Evolutionary conservation across 2,797 vertebrate genomes (phyloP).

Genomic region (Tachyglossus aculeatus): DNA sequence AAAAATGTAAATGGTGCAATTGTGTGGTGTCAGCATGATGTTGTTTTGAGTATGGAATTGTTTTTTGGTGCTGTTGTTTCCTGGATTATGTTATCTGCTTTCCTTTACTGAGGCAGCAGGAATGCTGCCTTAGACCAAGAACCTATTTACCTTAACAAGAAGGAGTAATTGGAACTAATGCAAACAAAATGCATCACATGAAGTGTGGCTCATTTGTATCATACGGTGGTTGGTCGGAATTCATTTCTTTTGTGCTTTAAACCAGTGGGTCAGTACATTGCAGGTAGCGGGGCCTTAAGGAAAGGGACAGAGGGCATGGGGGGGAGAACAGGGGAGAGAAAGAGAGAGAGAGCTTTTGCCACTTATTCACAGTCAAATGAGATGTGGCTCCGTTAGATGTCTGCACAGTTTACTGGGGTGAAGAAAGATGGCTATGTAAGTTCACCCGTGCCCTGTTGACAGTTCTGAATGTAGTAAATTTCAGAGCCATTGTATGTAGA

Average conservation of each 20-base stretch:
- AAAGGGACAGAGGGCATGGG: background rate
- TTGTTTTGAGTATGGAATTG: constrained; percentile 79
- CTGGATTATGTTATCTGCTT: constrained; percentile 79
- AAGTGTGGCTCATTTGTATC: too few relatives aligned
- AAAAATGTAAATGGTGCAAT: constrained; percentile 78
- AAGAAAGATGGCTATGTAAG: too few relatives aligned
- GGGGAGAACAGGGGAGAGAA: background rate
- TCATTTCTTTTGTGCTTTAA: constrained; percentile 65
- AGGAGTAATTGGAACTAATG: constrained; percentile 10
- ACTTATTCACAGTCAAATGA: background rate
- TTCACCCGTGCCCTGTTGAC: too few relatives aligned
- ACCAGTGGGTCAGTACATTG: constrained; percentile 17
- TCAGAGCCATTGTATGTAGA: background rate
- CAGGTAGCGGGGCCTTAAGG: too few relatives aligned
- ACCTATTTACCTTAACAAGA: constrained; percentile 53
- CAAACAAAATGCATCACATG: too few relatives aligned
- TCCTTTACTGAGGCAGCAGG: constrained; percentile 72
- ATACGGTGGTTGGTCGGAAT: constrained; percentile 64
- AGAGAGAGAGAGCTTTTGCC: background rate
- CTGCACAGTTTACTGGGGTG: too few relatives aligned
- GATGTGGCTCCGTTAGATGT: too few relatives aligned
- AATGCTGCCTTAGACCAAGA: constrained; percentile 49
- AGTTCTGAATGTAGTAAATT: too few relatives aligned
- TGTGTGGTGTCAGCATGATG: constrained; percentile 80
- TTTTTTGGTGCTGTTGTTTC: constrained; percentile 80